phyloP scores from a whole-genome alignment of 2,797 vertebrate species.

The Anniella stebbinsi region DNA sequence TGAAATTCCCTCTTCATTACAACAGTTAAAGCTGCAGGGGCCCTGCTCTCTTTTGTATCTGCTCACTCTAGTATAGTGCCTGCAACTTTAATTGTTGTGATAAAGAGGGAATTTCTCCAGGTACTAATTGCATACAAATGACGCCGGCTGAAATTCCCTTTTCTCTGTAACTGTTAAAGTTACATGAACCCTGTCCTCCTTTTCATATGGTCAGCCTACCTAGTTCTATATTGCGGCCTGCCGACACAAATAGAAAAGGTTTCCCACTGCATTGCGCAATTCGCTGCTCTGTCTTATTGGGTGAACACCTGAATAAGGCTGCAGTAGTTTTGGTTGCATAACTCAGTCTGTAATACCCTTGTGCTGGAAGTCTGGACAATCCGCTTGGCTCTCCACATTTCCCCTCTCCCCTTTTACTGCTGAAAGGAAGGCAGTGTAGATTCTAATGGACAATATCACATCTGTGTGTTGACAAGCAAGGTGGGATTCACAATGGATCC shows the following conservation, averaged over 20 bases:
- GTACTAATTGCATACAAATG: too few species aligned
- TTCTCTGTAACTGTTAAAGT: too few species aligned
- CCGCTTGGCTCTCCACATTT: constrained; percentile 19
- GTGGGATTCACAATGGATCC: neutral
- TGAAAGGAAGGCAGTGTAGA: constrained; percentile 6
- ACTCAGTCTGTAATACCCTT: neutral
- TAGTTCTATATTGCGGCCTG: too few species aligned
- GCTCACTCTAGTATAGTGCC: too few species aligned
- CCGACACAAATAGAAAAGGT: neutral
- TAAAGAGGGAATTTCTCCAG: too few species aligned
- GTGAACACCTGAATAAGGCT: neutral
- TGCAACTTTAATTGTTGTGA: too few species aligned
- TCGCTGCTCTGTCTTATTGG: neutral
- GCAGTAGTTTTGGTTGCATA: neutral
- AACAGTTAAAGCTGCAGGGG: too few species aligned
- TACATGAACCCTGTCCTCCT: too few species aligned
- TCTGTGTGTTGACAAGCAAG: constrained; percentile 17
- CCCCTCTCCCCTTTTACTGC: neutral
- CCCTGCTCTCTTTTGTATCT: too few species aligned
- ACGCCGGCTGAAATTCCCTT: too few species aligned
- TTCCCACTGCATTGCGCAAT: neutral
- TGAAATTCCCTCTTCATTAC: too few species aligned
- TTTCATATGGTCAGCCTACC: too few species aligned
- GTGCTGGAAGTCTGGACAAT: neutral
- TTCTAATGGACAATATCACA: constrained; percentile 8